These are phyloP conservation scores for Nyctalus aviator DNA, from an alignment of 2,797 vertebrate species.

Conservation along the genomic window DNA sequence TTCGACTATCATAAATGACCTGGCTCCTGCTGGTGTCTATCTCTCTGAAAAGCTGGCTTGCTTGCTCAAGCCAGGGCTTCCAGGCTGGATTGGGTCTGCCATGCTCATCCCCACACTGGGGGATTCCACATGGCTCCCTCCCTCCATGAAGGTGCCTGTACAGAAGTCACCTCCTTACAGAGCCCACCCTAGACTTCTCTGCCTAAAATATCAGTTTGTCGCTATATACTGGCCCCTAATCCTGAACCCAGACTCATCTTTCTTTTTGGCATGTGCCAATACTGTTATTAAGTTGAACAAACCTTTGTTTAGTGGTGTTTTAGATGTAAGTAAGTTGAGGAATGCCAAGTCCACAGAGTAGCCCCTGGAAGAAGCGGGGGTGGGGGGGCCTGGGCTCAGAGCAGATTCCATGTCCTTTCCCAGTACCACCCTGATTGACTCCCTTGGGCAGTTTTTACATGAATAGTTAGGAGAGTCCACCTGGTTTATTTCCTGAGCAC, in stretches of 20 bases:
- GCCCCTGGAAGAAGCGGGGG: background rate
- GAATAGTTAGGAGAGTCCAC: background rate
- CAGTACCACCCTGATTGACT: too few species aligned
- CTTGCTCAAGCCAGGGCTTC: background rate
- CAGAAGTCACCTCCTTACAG: background rate
- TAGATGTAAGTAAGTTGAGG: background rate
- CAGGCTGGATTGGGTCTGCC: background rate
- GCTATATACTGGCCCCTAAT: accelerated
- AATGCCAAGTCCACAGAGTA: background rate
- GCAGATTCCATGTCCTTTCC: background rate
- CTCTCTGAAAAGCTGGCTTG: background rate
- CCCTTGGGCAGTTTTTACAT: background rate
- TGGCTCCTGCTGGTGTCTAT: background rate
- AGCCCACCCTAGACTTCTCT: background rate
- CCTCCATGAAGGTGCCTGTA: too few species aligned
- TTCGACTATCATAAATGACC: background rate
- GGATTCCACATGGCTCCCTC: too few species aligned
- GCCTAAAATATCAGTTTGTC: background rate
- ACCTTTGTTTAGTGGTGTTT: background rate
- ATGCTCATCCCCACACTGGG: accelerated
- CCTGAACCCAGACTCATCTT: background rate
- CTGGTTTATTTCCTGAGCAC: background rate
- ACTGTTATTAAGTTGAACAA: accelerated
- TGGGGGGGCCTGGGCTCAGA: background rate
- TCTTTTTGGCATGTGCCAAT: background rate